Percentiles rank a stretch among this genome's conserved stretches.
Conservation (phyloP, 2,797 vertebrate genomes). For the Macropus fuliginosus region DNA sequence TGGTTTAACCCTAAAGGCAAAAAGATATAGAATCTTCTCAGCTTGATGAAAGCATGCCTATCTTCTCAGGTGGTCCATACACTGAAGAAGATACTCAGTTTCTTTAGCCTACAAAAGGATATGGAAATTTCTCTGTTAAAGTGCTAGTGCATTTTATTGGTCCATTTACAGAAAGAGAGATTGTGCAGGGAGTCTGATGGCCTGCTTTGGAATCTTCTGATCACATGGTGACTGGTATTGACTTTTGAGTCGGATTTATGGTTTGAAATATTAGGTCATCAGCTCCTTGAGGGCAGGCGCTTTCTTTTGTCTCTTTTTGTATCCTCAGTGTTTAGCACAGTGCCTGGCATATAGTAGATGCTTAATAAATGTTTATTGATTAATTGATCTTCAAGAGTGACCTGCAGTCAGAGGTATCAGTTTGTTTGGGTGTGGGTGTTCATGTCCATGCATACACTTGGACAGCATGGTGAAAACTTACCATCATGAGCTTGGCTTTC, state of each 20-base stretch:
- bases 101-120: conserved; percentile 34
- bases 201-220: background rate
- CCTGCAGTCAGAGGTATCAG: background rate
- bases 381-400: background rate
- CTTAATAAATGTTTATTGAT: background rate
- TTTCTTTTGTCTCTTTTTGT: background rate
- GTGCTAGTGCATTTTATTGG: conserved; percentile 60
- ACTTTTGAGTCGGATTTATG: conserved; percentile 13
- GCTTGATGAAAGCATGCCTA: background rate
- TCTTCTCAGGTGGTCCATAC: background rate
- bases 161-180: conserved; percentile 71
- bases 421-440: background rate
- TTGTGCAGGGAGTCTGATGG: conserved; percentile 56
- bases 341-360: background rate
- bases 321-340: background rate
- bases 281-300: rapidly evolving
- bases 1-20: background rate
- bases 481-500: background rate
- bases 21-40: background rate
- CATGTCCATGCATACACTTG: rapidly evolving
- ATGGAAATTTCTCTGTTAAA: conserved; percentile 63
- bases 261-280: conserved; percentile 37
- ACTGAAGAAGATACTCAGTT: background rate
- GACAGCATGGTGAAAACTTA: background rate
- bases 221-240: rapidly evolving